These are phyloP conservation scores for Bombus turneri DNA, from an alignment of 1,140 invertebrate genomes.

Conservation along the genomic window DNA sequence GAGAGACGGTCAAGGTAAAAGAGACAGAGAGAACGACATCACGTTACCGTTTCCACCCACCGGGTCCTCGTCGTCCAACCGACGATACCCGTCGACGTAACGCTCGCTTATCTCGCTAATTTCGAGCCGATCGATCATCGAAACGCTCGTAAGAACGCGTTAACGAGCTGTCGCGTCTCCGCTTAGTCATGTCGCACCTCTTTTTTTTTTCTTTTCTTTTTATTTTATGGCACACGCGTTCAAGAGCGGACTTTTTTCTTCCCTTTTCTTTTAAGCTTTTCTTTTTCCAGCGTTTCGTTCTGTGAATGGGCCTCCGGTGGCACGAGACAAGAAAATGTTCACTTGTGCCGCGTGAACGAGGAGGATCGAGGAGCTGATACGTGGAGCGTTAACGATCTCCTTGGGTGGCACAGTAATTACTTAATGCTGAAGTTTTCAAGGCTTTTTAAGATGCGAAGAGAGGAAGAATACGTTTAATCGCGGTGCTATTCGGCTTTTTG, in stretches of 20 bases:
- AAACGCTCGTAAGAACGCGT: slow-evolving; percentile 44
- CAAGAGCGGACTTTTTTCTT: background rate
- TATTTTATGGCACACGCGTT: background rate
- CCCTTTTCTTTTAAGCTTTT: background rate
- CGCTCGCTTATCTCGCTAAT: slow-evolving; percentile 68
- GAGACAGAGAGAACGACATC: background rate
- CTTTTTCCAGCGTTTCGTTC: background rate
- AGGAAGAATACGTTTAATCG: background rate
- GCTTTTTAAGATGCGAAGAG: background rate
- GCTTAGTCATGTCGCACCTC: background rate
- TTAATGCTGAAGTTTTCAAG: slow-evolving; percentile 27
- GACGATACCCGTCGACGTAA: slow-evolving; percentile 52
- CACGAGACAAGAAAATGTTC: background rate
- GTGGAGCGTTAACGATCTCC: slow-evolving; percentile 10
- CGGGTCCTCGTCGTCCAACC: background rate
- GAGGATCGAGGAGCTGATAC: background rate
- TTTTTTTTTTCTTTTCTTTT: background rate
- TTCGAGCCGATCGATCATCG: slow-evolving; percentile 64
- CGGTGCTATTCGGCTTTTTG: background rate
- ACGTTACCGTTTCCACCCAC: background rate
- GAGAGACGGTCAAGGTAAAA: background rate
- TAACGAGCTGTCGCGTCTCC: slow-evolving; percentile 40
- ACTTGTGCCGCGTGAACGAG: background rate
- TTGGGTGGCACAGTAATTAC: slow-evolving; percentile 26
- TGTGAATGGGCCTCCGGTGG: background rate